Base-by-base conservation (phyloP, 2,888 invertebrate species). In the Marasmarcha lunaedactyla region DNA sequence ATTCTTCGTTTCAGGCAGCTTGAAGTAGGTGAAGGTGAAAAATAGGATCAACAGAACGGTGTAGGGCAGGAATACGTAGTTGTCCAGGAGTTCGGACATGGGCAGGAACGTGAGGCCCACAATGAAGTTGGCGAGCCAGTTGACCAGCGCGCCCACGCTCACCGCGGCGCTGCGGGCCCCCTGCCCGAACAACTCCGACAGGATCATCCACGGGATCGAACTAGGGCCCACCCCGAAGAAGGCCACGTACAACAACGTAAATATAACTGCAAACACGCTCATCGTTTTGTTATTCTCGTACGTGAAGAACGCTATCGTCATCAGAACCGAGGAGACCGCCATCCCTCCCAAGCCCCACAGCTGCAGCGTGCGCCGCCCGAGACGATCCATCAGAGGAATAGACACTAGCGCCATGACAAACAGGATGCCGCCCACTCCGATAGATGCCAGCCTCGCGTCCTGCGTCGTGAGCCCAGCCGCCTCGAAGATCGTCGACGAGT, bases 341-440 rank as follows among this genome's bases (percentile, higher is more conserved):
- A 91, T 91, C 37, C 91, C 91, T 3, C 85, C 89, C 1, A 91
- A 85, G 36, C 91, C 91, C 38, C 84, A 84, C 15, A 91, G 76
- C 60, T 91, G 91, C 36, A 91, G 71, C 0, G 89, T 89, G 38
- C 91, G 83, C 44, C 91, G 72, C 9, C 91, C 91, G 33, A 89
- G 78, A 12, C 88, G 78, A 59, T 91, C 91, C 88, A 91, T 91
- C 49, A 91, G 61, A n/a, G 90, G 90, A 44, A 91, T 89, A 5
- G 90, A 89, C 4, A 90, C 87, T n/a, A 91, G 63, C 2, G 91
- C 90, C 90, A 91, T 91, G 37, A 87, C 64, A 27, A 91, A 89
- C 77, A 91, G 86, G 42, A 90, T 88, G 38, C 86, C 87, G 27
- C 91, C 91, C 1, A 88, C 89, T 15, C 90, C 91, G 41, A 90